phyloP scores from a whole-genome alignment of 2,113 vertebrate species.

The Microtus pennsylvanicus region DNA sequence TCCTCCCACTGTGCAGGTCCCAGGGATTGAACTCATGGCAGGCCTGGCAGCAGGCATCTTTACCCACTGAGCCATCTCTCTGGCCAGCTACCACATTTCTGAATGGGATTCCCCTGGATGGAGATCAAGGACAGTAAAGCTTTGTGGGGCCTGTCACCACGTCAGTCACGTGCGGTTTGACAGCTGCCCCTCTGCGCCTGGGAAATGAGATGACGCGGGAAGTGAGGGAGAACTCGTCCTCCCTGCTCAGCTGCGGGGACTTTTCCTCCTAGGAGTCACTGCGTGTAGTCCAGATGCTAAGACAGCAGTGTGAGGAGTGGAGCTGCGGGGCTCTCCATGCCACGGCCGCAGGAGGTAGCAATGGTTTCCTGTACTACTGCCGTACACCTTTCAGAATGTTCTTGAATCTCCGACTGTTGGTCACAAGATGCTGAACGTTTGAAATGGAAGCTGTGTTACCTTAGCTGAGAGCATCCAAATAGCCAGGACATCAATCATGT shows the following conservation, averaged over 20 bases:
- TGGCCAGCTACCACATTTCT: background rate
- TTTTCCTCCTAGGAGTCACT: background rate
- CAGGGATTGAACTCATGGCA: background rate
- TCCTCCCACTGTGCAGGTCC: background rate
- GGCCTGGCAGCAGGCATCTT: background rate
- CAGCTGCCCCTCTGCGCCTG: background rate
- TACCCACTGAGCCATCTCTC: background rate
- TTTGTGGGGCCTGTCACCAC: too few relatives aligned
- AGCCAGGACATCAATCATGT: background rate
- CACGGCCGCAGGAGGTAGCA: background rate
- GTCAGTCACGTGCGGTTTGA: background rate
- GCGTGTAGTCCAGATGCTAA: constrained; percentile 9
- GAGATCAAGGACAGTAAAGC: background rate
- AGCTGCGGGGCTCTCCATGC: background rate
- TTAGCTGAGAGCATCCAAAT: background rate
- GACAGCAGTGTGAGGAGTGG: background rate
- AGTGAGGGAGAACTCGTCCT: constrained; percentile 60
- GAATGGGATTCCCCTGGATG: background rate
- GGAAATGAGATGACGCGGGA: background rate
- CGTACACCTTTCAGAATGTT: background rate
- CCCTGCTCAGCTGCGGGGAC: background rate
- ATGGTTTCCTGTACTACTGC: background rate
- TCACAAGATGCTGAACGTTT: background rate
- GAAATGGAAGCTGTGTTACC: background rate
- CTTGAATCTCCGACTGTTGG: background rate